Conservation (phyloP, 2,797 vertebrate genomes). For the Acestrorhynchus altus region DNA sequence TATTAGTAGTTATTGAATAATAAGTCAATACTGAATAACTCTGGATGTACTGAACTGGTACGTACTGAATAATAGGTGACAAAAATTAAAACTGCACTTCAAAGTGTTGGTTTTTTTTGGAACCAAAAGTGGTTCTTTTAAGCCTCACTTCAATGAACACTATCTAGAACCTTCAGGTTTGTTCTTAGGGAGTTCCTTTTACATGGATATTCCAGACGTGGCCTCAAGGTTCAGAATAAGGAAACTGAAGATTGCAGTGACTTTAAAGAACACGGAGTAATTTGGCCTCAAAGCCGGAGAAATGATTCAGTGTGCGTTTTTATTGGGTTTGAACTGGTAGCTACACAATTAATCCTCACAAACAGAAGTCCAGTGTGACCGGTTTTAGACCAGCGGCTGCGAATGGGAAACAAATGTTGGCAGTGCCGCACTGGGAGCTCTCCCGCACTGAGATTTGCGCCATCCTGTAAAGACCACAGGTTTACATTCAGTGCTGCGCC, state of each 20-base stretch:
- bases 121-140: background rate
- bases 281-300: constrained; percentile 63
- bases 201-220: background rate
- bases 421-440: constrained; percentile 63
- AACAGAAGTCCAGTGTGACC: constrained; percentile 62
- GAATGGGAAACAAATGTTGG: constrained; percentile 78
- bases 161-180: too few relatives aligned
- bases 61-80: too few relatives aligned
- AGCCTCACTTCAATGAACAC: too few relatives aligned
- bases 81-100: too few relatives aligned
- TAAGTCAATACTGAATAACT: too few relatives aligned
- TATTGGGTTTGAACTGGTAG: constrained; percentile 68
- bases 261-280: constrained; percentile 56
- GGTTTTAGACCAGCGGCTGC: constrained; percentile 29
- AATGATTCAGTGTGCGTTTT: constrained; percentile 62
- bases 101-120: too few relatives aligned
- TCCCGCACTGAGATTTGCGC: constrained; percentile 60
- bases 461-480: constrained; percentile 70
- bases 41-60: too few relatives aligned
- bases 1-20: too few relatives aligned
- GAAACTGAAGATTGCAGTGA: background rate
- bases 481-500: constrained; percentile 75
- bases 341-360: constrained; percentile 67
- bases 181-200: background rate
- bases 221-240: too few relatives aligned